These are phyloP conservation scores for Masnerella sp. DNA, from an alignment of 2,888 invertebrate species.

Conservation along the genomic window DNA sequence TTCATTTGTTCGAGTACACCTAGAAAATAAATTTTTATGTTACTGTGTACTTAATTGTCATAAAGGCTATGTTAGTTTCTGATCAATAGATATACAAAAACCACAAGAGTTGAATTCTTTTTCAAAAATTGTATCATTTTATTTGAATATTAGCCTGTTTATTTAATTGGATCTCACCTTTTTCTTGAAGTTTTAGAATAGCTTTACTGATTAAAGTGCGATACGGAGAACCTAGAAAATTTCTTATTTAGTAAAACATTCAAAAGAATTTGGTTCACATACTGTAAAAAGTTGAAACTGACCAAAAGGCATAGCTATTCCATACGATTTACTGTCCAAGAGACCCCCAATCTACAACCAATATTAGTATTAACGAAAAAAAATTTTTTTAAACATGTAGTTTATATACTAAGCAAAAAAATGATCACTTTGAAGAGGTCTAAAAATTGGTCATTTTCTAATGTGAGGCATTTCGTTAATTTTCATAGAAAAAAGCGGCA, in stretches of 20 bases:
- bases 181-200: conserved; percentile 93
- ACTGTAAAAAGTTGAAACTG: conserved; percentile 3
- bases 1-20: conserved; percentile 86
- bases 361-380: too few species aligned
- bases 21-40: conserved; percentile 6
- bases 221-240: conserved; percentile 84
- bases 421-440: too few species aligned
- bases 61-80: not conserved
- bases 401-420: too few species aligned
- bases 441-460: too few species aligned
- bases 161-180: too few species aligned
- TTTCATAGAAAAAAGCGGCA: too few species aligned
- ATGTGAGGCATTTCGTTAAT: too few species aligned
- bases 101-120: too few species aligned
- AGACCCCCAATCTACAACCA: conserved; percentile 87
- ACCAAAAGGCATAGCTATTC: conserved; percentile 96
- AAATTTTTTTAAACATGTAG: too few species aligned
- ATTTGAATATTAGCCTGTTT: too few species aligned
- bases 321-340: conserved; percentile 96
- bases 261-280: not conserved
- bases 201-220: conserved; percentile 90
- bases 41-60: not conserved
- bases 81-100: too few species aligned
- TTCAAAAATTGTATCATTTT: conserved; percentile 1
- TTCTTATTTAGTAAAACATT: not conserved